Percentiles rank a stretch among this genome's conserved stretches.
Evolutionary conservation across 2,113 vertebrate genomes (phyloP).

Genomic region (Macaca mulatta): DNA sequence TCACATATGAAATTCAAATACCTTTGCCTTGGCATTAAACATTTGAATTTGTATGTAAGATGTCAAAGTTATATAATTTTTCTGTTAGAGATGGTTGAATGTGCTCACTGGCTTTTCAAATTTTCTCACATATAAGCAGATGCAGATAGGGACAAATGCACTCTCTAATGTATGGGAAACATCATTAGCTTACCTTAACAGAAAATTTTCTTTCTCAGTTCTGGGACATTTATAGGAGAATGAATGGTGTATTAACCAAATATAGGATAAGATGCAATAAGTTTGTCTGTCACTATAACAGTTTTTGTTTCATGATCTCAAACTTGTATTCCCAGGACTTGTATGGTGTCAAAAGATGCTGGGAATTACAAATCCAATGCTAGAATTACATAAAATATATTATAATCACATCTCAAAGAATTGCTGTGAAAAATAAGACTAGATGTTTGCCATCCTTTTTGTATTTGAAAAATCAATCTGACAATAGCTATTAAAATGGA

Average conservation of each 20-base stretch:
- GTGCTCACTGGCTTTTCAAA: constrained; percentile 54
- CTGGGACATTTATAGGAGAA: background rate
- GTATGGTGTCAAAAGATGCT: background rate
- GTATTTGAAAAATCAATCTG: background rate
- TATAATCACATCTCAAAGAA: background rate
- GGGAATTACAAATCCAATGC: background rate
- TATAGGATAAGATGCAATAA: background rate
- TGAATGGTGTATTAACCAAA: background rate
- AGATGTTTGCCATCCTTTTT: background rate
- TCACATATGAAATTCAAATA: constrained; percentile 73
- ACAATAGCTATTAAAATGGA: constrained; percentile 23
- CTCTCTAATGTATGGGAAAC: constrained; percentile 43
- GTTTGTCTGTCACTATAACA: background rate
- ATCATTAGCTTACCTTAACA: constrained; percentile 41
- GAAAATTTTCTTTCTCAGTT: background rate
- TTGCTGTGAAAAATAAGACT: background rate
- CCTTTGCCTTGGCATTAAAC: constrained; percentile 65
- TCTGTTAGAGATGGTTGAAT: constrained; percentile 59
- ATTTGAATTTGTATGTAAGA: constrained; percentile 66
- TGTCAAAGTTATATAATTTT: constrained; percentile 66
- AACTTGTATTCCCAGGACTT: background rate
- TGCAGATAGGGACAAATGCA: constrained; percentile 38
- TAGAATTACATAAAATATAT: constrained; percentile 1
- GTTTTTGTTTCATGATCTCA: background rate
- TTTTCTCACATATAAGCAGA: constrained; percentile 56